phyloP scores from a whole-genome alignment of 2,888 invertebrate species.

The Lagria hirta region DNA sequence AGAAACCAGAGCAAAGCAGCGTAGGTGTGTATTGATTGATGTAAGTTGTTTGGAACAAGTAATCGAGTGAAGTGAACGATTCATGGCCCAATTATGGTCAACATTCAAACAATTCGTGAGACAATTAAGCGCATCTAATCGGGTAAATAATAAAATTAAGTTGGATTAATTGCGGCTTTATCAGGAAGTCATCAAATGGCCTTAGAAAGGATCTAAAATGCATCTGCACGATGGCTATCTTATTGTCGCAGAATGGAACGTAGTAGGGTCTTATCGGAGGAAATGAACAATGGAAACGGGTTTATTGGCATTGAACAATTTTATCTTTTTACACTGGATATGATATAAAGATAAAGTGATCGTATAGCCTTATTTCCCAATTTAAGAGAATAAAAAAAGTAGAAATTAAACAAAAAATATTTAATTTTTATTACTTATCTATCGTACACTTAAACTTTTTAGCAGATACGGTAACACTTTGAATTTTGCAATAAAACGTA shows the following conservation, averaged over 20 bases:
- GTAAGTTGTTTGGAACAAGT: no score
- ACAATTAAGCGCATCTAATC: constrained; percentile 12
- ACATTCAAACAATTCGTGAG: constrained; percentile 6
- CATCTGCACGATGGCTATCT: constrained; percentile 27
- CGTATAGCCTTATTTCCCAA: no score
- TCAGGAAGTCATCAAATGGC: constrained; percentile 16
- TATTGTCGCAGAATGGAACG: constrained; percentile 23
- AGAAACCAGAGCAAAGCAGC: no score
- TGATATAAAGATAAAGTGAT: no score
- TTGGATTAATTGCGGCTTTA: constrained; percentile 10
- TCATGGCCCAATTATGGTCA: constrained; percentile 4
- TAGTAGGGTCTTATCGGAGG: constrained; percentile 26
- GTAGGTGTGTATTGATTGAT: no score
- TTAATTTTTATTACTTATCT: no score
- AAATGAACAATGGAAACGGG: constrained; percentile 26
- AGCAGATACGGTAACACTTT: no score
- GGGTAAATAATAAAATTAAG: constrained; percentile 17
- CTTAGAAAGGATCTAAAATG: constrained; percentile 24
- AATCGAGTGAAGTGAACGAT: no score
- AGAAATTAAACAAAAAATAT: no score
- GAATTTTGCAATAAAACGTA: no score
- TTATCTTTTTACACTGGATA: constrained; percentile 26
- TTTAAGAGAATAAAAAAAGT: no score
- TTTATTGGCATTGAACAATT: constrained; percentile 25
- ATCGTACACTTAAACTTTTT: no score